Evolutionary conservation across 2,113 vertebrate species (phyloP), one percentile per base, ranked within the genome.

Genomic region (Choloepus hoffmanni): DNA sequence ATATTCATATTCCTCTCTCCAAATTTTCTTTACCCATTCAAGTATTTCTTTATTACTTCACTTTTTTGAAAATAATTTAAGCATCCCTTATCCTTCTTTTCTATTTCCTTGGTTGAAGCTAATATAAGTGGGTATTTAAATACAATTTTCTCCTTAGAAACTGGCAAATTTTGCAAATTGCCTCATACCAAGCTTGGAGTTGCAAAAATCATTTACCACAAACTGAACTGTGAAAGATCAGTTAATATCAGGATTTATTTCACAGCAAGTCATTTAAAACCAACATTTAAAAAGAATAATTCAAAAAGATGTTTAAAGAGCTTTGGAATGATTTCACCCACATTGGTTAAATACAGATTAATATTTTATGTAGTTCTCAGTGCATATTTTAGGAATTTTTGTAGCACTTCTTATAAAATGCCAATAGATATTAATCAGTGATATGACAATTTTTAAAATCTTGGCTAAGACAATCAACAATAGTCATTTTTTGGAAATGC

Each of bases 21-120:
- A 94, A 36, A 60, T 84, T 94, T 79, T 36, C 8, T 86, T 92
- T 85, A 79, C 15, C 9, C 30, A 36, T 19, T 77, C 82, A 85
- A 72, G 48, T n/a, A 18, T 73, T 68, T 87, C 50, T 53, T 72
- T 81, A 53, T 14, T 43, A 85, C 7, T 74, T 95, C 12, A 53
- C 43, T 86, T 87, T 85, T 50, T 92, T 55, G 45, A 93, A 92
- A 95, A 94, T 43, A 90, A 79, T 36, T 67, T 85, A 73, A 92
- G 23, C 7, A 68, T 63, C 55, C 67, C 7, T 58, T 58, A 62
- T 45, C 16, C 48, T 14, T 95, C 14, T 90, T 92, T 72, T 24
- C 50, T 92, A 33, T 24, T 62, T 95, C 55, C 50, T 93, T 74
- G 62, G 65, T 18, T 76, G 84, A 55, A 53, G 62, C 23, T 67